Base-by-base conservation (phyloP, 2,113 vertebrate species). In the Chloropsis hardwickii region DNA sequence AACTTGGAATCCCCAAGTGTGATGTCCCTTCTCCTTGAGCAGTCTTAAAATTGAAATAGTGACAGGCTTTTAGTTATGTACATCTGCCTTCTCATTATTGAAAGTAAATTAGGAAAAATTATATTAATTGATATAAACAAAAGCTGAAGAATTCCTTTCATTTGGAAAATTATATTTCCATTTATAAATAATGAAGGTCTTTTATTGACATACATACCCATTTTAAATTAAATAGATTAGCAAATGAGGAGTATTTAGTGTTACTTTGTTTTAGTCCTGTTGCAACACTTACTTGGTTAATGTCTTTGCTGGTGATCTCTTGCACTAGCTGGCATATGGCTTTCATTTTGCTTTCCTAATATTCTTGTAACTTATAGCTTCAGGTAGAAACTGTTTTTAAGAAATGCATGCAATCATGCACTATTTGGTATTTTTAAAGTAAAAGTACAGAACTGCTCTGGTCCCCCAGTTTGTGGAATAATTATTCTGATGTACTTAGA, bases 1-100 rank as follows among this genome's bases (percentile, higher is more conserved):
- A 96, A 84, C 62, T 61, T 87, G 91, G 94, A 95, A 93, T 95
- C 86, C 54, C 93, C 82, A 64, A 91, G 58, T 64, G 56, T 74
- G 77, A 44, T 96, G 86, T 67, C 90, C 93, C 42, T 89, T 95
- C 60, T 86, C 86, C 47, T 80, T 87, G 31, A 57, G n/a, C 53
- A 85, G 29, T 60, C 40, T 80, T 81, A 69, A 91, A 82, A 39
- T 8, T 61, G 77, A 88, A 88, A 81, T 37, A 60, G 24, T 56
- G 74, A 50, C 77, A 77, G 22, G 39, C 25, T 81, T 88, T 91
- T 72, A 61, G 29, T 60, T 87, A 44, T 15, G 25, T 60, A 24
- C 58, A 25, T 57, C 90, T 86, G 48, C 37, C 44, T 92, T 65
- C 73, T 94, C 2, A 1, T 33, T 70, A 72, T 6, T 81, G 54